These are phyloP conservation scores for Xenops minutus DNA, from an alignment of 2,797 vertebrate species.

Conservation along the genomic window DNA sequence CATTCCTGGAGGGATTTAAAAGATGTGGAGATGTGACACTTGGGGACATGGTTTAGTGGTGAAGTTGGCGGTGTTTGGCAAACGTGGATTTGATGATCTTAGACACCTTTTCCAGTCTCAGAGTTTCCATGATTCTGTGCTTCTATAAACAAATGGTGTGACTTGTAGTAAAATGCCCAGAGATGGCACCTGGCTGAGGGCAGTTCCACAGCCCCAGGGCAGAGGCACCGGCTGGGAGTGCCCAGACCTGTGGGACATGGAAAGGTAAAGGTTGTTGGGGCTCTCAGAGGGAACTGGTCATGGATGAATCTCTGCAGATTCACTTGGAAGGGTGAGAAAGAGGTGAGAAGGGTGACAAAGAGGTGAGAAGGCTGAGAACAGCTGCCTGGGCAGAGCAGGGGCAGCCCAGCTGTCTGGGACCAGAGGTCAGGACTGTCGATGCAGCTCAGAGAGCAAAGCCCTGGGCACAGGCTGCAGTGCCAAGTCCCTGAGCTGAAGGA, in stretches of 20 bases:
- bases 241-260: rapidly evolving
- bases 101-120: neutral
- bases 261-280: neutral
- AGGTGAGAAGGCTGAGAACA: neutral
- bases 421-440: neutral
- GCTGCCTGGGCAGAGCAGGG: neutral
- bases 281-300: neutral
- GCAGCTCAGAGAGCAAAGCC: neutral
- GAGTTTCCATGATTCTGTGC: neutral
- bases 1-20: neutral
- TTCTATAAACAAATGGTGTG: neutral
- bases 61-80: neutral
- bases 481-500: neutral
- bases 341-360: neutral
- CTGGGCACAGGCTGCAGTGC: neutral
- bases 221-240: neutral
- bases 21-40: neutral
- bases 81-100: neutral
- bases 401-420: neutral
- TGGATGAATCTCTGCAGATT: neutral
- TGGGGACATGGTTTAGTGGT: neutral
- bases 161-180: neutral
- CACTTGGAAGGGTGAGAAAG: neutral
- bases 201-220: neutral
- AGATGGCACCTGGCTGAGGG: neutral